Conservation (phyloP, 2,888 invertebrate genomes). For the Ceramica pisi region DNA sequence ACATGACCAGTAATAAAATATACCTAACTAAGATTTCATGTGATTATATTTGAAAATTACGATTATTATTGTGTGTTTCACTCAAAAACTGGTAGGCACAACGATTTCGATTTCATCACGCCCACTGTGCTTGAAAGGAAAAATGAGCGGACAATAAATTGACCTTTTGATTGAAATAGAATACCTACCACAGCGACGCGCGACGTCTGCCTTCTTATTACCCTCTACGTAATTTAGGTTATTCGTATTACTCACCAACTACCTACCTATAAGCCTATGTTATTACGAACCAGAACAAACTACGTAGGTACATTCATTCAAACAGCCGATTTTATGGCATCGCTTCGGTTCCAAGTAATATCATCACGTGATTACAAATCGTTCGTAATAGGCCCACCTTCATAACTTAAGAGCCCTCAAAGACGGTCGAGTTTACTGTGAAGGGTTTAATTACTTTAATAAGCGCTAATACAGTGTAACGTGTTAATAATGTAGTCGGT, state of each 20-base stretch:
- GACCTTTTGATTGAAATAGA: slow-evolving; percentile 49
- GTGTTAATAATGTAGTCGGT: slow-evolving; percentile 75
- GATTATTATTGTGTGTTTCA: slow-evolving; percentile 6
- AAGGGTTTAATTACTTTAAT: slow-evolving; percentile 71
- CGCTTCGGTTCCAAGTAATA: slow-evolving; percentile 49
- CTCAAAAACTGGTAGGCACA: slow-evolving; percentile 19
- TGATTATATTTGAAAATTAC: slow-evolving; percentile 14
- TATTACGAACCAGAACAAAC: slow-evolving; percentile 9
- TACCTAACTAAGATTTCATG: background rate
- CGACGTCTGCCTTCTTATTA: slow-evolving; percentile 29
- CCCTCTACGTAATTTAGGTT: slow-evolving; percentile 31
- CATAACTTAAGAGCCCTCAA: slow-evolving; percentile 64
- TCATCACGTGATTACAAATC: slow-evolving; percentile 60
- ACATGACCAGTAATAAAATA: slow-evolving; percentile 4
- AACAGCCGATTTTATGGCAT: slow-evolving; percentile 22
- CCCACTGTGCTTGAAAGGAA: slow-evolving; percentile 34
- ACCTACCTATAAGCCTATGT: slow-evolving; percentile 9
- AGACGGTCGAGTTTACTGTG: slow-evolving; percentile 58
- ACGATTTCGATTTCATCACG: slow-evolving; percentile 32
- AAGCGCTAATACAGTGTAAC: slow-evolving; percentile 72
- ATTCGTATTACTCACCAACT: slow-evolving; percentile 25
- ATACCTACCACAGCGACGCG: slow-evolving; percentile 1
- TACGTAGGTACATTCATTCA: background rate
- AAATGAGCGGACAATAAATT: slow-evolving; percentile 40
- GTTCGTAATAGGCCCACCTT: slow-evolving; percentile 55